Evolutionary conservation across 2,113 vertebrate genomes (phyloP).

Genomic region (Macrotis lagotis): DNA sequence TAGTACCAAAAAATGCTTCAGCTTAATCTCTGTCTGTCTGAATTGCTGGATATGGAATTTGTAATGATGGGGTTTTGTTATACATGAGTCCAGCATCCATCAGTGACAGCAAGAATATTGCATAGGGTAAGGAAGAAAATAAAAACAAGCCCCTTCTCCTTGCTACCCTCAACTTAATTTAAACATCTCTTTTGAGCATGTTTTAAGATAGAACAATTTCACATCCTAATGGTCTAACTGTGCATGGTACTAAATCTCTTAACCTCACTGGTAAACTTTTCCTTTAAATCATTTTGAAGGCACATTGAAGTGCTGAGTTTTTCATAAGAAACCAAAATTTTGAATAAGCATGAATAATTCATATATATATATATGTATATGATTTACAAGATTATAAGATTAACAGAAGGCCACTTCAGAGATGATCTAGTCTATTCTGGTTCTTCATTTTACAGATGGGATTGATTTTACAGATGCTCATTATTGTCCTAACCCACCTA

Average conservation of each 20-base stretch:
- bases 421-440: background rate
- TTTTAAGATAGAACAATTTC: background rate
- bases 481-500: background rate
- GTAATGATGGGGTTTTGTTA: background rate
- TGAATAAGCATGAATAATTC: background rate
- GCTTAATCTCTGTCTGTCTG: background rate
- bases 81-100: background rate
- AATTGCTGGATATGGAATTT: background rate
- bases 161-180: background rate
- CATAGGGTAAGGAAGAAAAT: background rate
- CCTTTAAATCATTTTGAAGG: background rate
- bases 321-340: slow-evolving; percentile 8
- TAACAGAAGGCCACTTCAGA: background rate
- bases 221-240: background rate
- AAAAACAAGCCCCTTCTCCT: background rate
- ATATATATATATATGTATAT: background rate
- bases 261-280: background rate
- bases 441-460: background rate
- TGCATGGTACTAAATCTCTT: too few relatives aligned
- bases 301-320: background rate
- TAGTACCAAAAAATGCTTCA: background rate
- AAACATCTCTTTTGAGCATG: background rate
- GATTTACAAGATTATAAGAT: background rate
- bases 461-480: background rate
- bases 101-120: background rate